Evolutionary conservation across 2,113 vertebrate species (phyloP).

Genomic region (Bos indicus): DNA sequence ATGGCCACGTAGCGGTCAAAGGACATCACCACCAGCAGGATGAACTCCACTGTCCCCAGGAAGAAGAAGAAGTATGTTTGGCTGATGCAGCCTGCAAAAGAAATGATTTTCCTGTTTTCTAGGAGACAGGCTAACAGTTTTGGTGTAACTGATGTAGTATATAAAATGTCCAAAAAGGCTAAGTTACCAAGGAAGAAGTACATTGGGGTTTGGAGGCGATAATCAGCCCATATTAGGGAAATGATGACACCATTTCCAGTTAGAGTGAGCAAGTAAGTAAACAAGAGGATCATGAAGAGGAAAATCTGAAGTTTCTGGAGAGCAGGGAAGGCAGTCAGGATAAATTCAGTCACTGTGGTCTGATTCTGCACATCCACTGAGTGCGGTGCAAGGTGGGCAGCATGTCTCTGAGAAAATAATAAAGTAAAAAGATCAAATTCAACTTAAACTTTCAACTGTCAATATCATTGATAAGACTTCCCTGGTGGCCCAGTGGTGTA

Average conservation of each 20-base stretch:
- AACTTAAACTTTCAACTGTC: background rate
- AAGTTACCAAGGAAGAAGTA: conserved; percentile 58
- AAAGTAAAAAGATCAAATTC: background rate
- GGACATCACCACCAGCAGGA: too few species aligned
- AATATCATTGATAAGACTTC: background rate
- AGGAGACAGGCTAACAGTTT: conserved; percentile 45
- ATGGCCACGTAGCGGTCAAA: too few species aligned
- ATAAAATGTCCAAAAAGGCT: conserved; percentile 45
- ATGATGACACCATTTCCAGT: conserved; percentile 42
- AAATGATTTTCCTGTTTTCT: conserved; percentile 21
- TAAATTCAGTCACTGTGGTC: conserved; percentile 34
- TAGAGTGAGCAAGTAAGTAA: conserved; percentile 47
- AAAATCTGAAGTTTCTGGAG: background rate
- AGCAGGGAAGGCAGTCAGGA: conserved; percentile 17
- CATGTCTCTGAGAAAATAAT: background rate
- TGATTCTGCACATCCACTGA: background rate
- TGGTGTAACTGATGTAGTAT: conserved; percentile 34
- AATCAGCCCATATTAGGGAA: conserved; percentile 34
- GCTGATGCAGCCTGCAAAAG: conserved; percentile 37
- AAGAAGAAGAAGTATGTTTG: conserved; percentile 63
- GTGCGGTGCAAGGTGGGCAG: too few species aligned
- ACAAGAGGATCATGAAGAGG: conserved; percentile 24
- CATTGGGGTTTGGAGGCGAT: conserved; percentile 51
- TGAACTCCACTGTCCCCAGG: rapidly evolving
- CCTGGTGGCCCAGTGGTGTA: background rate